These are phyloP conservation scores for Hypotaenidia philippensis DNA, from an alignment of 2,797 vertebrate species.

Conservation along the genomic window DNA sequence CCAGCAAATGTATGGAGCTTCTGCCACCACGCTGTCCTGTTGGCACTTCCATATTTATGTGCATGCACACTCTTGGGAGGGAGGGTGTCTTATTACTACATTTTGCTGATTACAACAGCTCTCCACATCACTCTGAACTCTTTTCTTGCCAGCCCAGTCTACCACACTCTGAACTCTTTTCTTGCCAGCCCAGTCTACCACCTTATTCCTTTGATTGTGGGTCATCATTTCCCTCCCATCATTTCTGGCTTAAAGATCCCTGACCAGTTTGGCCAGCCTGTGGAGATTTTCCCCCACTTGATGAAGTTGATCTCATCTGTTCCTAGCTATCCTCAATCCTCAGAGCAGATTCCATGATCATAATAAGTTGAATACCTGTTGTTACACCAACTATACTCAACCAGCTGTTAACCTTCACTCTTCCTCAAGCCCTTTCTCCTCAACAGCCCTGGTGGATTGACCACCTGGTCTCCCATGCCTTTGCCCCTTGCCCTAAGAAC, in stretches of 20 bases:
- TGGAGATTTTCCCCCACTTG: neutral
- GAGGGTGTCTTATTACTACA: accelerated
- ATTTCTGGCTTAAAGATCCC: neutral
- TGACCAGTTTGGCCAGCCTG: neutral
- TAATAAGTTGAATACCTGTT: neutral
- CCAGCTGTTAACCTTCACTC: accelerated
- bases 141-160: neutral
- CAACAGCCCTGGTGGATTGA: neutral
- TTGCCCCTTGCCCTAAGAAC: neutral
- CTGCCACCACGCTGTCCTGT: too few species aligned
- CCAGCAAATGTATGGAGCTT: neutral
- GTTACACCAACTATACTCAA: neutral
- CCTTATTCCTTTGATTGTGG: neutral
- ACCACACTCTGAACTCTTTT: neutral
- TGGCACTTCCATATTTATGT: neutral
- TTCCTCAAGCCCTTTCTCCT: neutral
- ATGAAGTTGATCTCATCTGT: neutral
- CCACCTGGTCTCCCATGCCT: neutral
- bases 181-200: neutral
- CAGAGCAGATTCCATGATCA: neutral
- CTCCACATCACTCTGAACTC: neutral
- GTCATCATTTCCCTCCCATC: neutral
- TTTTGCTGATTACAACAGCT: neutral
- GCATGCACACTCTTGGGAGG: neutral
- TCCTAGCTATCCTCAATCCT: neutral